Evolutionary conservation across 2,113 vertebrate genomes (phyloP), one percentile per base, ranked within the genome.

Genomic region (Nematolebias whitei): DNA sequence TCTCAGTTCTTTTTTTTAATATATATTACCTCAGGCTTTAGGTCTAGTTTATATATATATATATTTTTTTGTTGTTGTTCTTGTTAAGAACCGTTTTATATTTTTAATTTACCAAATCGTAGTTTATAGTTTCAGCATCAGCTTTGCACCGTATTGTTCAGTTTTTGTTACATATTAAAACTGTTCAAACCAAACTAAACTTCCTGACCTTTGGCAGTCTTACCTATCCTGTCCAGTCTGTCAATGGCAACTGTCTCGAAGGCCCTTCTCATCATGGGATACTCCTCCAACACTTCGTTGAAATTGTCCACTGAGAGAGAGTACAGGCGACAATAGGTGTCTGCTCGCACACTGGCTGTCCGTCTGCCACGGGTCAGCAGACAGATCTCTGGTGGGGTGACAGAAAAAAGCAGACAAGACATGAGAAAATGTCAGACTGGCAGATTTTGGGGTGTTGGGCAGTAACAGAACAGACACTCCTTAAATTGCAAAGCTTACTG

Each of bases 231-330:
- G 89, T 99, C 96, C 1, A 99, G 88, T 58, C 96, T 94, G 92
- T 99, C 98, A 0, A 99, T 98, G 89, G 98, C 98, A 0, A 99
- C 98, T 0, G 97, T 99, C 88, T 99, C 98, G 0, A 99, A 99
- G 70, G 98, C 98, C 3, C 98, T 86, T 65, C 98, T 92, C 98
- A 99, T 99, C 98, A 98, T 98, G 76, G 98, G 98, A 60, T 99
- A 96, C 86, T 99, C 97, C 89, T 99, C 97, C 83, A 99, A 90
- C 60, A 99, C 97, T 88, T 99, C 97, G 1, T 98, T 99, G 92
- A 99, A 99, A 86, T 98, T 94, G 91, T 99, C 97, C 90, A 99
- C 96, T 0, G 95, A 97, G 44, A 98, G 94, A 0, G 96, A 98
- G 88, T 97, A 99, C 19, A 99, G 94, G 43, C 97, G 96, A 74